Evolutionary conservation across 2,113 vertebrate genomes (phyloP).

Genomic region (Archocentrus centrarchus): DNA sequence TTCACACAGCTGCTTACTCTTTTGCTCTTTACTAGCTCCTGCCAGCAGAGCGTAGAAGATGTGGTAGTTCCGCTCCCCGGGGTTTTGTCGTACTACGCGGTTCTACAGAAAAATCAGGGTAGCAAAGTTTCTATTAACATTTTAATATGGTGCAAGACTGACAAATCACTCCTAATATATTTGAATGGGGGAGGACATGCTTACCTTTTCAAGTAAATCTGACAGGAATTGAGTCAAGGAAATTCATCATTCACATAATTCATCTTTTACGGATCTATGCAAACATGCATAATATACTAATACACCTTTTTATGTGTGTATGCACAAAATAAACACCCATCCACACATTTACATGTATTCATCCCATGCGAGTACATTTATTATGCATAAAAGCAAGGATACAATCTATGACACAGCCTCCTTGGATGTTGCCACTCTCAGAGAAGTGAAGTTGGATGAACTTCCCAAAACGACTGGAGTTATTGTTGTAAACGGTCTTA

Average conservation of each 20-base stretch:
- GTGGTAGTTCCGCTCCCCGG: slow-evolving; percentile 91
- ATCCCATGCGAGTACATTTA: neutral
- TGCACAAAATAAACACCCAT: neutral
- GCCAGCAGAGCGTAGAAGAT: slow-evolving; percentile 92
- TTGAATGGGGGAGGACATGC: neutral
- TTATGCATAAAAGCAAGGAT: slow-evolving; percentile 79
- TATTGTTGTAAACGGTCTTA: slow-evolving; percentile 95
- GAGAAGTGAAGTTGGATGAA: slow-evolving; percentile 95
- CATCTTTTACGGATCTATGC: neutral
- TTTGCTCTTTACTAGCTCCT: slow-evolving; percentile 83
- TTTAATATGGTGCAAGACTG: slow-evolving; percentile 7
- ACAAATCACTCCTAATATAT: neutral
- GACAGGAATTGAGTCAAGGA: slow-evolving; percentile 69
- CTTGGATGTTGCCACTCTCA: slow-evolving; percentile 90
- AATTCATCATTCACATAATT: slow-evolving; percentile 6
- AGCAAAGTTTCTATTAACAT: slow-evolving; percentile 20
- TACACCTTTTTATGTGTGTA: neutral
- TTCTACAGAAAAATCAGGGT: slow-evolving; percentile 80
- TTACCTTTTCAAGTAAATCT: slow-evolving; percentile 86
- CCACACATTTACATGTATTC: neutral
- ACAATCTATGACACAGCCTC: slow-evolving; percentile 92
- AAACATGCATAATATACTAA: neutral
- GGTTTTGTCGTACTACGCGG: slow-evolving; percentile 91
- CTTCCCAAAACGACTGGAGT: slow-evolving; percentile 93
- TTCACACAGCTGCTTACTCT: slow-evolving; percentile 74